phyloP scores from a whole-genome alignment of 2,797 vertebrate genomes.

The Enteromius trimaculatus region DNA sequence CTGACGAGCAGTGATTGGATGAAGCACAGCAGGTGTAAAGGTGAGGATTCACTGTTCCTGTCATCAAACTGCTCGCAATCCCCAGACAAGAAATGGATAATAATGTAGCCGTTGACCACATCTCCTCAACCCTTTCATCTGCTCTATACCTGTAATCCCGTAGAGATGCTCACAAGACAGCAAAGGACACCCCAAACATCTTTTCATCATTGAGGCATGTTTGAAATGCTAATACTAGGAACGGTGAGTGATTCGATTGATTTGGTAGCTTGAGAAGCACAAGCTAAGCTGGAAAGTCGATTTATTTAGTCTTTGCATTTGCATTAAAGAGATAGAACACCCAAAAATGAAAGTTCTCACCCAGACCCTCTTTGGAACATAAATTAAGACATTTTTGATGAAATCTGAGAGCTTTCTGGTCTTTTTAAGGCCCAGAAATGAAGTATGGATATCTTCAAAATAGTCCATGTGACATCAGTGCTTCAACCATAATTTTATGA shows the following conservation, averaged over 20 bases:
- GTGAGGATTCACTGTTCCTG: background rate
- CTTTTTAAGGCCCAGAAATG: background rate
- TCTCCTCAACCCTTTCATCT: slow-evolving; percentile 20
- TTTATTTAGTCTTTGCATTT: background rate
- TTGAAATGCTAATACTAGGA: slow-evolving; percentile 13
- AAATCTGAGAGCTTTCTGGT: background rate
- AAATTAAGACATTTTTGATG: background rate
- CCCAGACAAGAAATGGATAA: background rate
- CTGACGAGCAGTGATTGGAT: slow-evolving; percentile 4
- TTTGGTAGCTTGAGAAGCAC: background rate
- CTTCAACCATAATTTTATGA: background rate
- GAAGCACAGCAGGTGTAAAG: background rate
- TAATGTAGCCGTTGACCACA: background rate
- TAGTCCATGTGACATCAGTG: background rate
- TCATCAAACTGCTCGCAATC: background rate
- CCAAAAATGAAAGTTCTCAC: background rate
- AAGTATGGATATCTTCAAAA: background rate
- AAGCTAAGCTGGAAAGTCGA: background rate
- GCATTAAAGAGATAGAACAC: background rate
- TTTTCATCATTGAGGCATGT: slow-evolving; percentile 14
- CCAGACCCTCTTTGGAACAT: background rate
- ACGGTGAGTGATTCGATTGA: background rate
- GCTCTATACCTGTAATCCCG: background rate
- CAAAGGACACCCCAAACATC: slow-evolving; percentile 9
- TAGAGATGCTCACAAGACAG: background rate